Evolutionary conservation across 1,140 invertebrate genomes (phyloP), one percentile per base, ranked within the genome.

Genomic region (Cherax quadricarinatus): DNA sequence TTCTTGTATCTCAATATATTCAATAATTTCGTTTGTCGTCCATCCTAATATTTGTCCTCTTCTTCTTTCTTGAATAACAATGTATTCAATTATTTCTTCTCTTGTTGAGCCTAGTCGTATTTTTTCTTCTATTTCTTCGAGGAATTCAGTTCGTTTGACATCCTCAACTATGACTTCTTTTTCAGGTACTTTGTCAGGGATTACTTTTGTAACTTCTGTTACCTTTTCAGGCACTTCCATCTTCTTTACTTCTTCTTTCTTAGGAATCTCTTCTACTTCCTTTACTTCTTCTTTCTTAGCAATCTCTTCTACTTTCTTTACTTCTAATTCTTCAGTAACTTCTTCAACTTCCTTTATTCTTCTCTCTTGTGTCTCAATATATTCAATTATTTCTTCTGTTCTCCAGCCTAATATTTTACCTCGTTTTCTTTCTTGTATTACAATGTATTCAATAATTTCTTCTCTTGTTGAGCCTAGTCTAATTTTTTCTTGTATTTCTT

Each of bases 41-140:
- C 24, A n/a, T 21, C 30, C 53, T 83, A 24, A 48, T 83, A 10
- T 86, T 18, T 24, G 21, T 21, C 16, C 83, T 70, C 10, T 70
- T 60, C 24, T 84, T 30, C 14, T 24, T 84, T 7, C 53, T 6
- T 57, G 24, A n/a, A 41, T 48, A 48, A 48, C 66, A 21, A 48
- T 70, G 16, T 6, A 41, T 82, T 51, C 80, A 66, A 66, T 53
- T 85, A 57, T 51, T 73, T 86, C 84, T 49, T 86, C 41, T 4
- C 53, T 86, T 24, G 62, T 12, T 1, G 6, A n/a, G 7, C 30
- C 53, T 83, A 12, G 10, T 83, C 49, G 48, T 18, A 16, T 30
- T n/a, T 4, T 41, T 49, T 78, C 70, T 41, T 62, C 57, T 21
- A 82, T 49, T 82, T 82, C 79, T 49, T 81, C 60, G 6, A 24